Conservation (phyloP, 2,888 invertebrate genomes). For the Euplexia lucipara region DNA sequence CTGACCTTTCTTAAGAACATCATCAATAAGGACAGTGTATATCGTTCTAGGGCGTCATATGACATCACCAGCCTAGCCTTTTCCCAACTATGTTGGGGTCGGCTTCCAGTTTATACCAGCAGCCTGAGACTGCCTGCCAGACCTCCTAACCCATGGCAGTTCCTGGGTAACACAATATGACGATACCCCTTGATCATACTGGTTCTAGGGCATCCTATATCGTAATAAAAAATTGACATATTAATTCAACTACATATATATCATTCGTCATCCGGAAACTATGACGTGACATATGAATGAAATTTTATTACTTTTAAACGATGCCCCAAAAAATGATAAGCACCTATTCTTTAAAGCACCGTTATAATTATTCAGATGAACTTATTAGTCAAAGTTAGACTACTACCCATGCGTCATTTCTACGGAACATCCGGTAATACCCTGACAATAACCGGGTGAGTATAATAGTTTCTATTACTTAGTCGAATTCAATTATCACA, state of each 20-base stretch:
- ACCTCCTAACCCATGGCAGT: no score
- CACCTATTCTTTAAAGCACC: not conserved
- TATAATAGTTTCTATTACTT: not conserved
- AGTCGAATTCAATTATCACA: not conserved
- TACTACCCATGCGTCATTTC: not conserved
- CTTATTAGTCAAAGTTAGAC: not conserved
- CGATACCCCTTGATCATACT: no score
- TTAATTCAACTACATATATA: not conserved
- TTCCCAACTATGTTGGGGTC: no score
- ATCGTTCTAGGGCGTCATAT: no score
- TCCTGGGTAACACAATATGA: no score
- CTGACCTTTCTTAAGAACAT: no score
- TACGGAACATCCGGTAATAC: not conserved
- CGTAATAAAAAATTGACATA: not conserved
- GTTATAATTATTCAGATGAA: not conserved
- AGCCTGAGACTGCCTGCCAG: no score
- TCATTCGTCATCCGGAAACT: not conserved
- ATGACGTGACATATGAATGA: no score
- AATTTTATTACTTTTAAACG: not conserved
- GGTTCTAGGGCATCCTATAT: no score
- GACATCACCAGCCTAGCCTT: no score
- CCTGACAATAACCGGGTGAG: not conserved
- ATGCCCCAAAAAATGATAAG: not conserved
- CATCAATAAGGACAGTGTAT: no score
- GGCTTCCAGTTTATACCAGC: no score